phyloP scores from a whole-genome alignment of 2,113 vertebrate species.

The Myanophis thanlyinensis region DNA sequence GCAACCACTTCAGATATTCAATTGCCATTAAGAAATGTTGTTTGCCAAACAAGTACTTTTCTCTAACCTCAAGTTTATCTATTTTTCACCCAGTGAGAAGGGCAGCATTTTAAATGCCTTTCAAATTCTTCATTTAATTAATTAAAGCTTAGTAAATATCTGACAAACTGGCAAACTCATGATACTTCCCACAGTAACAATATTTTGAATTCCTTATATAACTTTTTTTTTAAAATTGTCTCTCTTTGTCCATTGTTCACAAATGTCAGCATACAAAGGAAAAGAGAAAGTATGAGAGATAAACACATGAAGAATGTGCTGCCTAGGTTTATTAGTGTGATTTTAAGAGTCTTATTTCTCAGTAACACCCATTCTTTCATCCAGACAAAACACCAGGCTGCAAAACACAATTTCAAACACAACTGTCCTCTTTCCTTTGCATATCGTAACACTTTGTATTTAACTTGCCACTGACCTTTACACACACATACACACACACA shows the following conservation, averaged over 20 bases:
- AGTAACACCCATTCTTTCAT: background rate
- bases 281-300: background rate
- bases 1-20: background rate
- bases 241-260: too few species aligned
- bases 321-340: background rate
- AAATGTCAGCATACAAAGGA: background rate
- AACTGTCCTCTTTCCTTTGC: background rate
- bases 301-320: background rate
- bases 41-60: background rate
- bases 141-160: background rate
- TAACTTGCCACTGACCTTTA: background rate
- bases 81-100: background rate
- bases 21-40: background rate
- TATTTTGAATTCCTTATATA: background rate
- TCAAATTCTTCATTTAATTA: background rate
- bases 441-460: background rate
- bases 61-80: background rate
- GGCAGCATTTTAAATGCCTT: background rate
- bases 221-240: background rate
- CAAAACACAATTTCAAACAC: background rate
- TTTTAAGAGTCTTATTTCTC: background rate
- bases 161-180: background rate
- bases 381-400: background rate
- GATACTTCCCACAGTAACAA: background rate
- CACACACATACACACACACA: background rate